phyloP scores from a whole-genome alignment of 2,797 vertebrate genomes.

The Austrolebias charrua region DNA sequence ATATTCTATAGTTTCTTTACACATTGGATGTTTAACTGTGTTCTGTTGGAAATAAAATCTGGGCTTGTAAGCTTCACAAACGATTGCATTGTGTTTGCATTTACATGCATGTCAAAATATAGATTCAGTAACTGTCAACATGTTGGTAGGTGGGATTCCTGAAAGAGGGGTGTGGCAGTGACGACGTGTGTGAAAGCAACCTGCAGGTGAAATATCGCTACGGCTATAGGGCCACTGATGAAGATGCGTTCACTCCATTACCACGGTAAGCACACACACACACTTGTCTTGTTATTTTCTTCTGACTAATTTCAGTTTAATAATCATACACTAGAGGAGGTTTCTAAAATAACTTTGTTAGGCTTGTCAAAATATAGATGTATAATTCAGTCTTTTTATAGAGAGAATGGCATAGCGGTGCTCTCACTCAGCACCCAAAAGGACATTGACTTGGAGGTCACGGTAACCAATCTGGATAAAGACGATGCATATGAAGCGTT shows the following conservation, averaged over 20 bases:
- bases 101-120: too few relatives aligned
- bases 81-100: too few relatives aligned
- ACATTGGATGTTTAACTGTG: too few relatives aligned
- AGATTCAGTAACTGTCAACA: not conserved
- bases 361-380: not conserved
- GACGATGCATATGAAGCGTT: constrained; percentile 92
- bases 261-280: constrained; percentile 75
- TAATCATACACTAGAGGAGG: not conserved
- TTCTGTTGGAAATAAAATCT: too few relatives aligned
- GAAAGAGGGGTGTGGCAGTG: constrained; percentile 90
- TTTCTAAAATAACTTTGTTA: too few relatives aligned
- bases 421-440: constrained; percentile 89
- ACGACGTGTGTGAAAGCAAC: constrained; percentile 90
- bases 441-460: constrained; percentile 89
- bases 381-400: constrained; percentile 34
- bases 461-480: constrained; percentile 85
- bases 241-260: constrained; percentile 80
- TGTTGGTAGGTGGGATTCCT: constrained; percentile 85
- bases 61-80: too few relatives aligned
- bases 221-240: constrained; percentile 74
- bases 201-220: constrained; percentile 84
- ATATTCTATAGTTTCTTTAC: too few relatives aligned
- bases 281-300: too few relatives aligned
- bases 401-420: constrained; percentile 78
- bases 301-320: too few relatives aligned